A percentile compares a stretch with the other conserved stretches of the same genome.
These are phyloP conservation scores for Aricia agestis DNA, from an alignment of 1,140 invertebrate species.

Conservation along the genomic window DNA sequence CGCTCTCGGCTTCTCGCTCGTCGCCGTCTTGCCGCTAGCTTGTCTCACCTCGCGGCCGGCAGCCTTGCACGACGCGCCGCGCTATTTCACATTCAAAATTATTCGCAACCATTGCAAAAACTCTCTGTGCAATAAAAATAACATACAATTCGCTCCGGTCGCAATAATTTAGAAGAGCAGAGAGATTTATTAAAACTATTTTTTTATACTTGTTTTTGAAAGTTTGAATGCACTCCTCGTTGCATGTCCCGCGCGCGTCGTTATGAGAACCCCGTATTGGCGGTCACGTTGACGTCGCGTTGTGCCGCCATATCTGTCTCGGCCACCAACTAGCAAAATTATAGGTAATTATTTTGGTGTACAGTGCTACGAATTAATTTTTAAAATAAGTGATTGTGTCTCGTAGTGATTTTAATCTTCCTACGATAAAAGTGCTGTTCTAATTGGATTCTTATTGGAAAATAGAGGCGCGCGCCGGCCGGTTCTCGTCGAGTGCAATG, in stretches of 20 bases:
- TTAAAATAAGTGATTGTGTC: constrained; percentile 60
- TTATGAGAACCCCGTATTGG: constrained; percentile 84
- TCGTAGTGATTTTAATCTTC: constrained; percentile 56
- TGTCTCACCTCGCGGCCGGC: constrained; percentile 73
- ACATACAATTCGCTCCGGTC: constrained; percentile 57
- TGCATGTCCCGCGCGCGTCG: constrained; percentile 83
- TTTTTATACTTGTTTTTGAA: constrained; percentile 65
- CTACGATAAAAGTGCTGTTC: constrained; percentile 54
- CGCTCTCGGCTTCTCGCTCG: constrained; percentile 72
- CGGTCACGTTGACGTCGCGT: constrained; percentile 86
- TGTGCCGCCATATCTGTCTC: constrained; percentile 78
- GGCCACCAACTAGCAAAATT: constrained; percentile 83
- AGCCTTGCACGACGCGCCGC: constrained; percentile 75
- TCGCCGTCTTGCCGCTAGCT: constrained; percentile 72
- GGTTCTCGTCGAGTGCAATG: constrained; percentile 75
- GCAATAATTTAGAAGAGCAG: constrained; percentile 58
- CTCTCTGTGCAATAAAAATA: constrained; percentile 73
- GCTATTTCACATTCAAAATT: constrained; percentile 75
- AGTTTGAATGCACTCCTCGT: constrained; percentile 77
- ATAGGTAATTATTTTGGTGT: constrained; percentile 75
- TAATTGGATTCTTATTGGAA: constrained; percentile 69
- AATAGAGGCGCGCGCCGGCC: constrained; percentile 73
- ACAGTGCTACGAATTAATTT: constrained; percentile 56
- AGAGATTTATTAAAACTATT: constrained; percentile 60
- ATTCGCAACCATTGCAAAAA: constrained; percentile 75